A percentile compares a stretch with the other conserved stretches of the same genome.
These are phyloP conservation scores for Entelurus aequoreus DNA, from an alignment of 2,113 vertebrate species.

Conservation along the genomic window DNA sequence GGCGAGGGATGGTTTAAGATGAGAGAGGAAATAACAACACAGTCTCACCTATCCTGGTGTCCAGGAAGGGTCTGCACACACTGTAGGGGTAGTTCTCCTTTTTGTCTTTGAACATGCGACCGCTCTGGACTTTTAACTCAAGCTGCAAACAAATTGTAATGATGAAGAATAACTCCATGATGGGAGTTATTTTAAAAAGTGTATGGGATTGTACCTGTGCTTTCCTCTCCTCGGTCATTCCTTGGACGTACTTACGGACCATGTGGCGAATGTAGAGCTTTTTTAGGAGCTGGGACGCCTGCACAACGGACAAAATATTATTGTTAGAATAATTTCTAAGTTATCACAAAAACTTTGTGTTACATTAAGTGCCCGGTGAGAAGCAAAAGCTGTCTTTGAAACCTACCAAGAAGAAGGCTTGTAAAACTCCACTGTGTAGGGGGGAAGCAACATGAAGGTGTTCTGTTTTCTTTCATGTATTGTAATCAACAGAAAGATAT, in stretches of 20 bases:
- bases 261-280: slow-evolving; percentile 79
- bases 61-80: slow-evolving; percentile 73
- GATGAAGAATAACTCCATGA: not conserved
- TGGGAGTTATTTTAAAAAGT: not conserved
- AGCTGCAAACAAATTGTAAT: slow-evolving; percentile 63
- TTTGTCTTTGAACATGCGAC: slow-evolving; percentile 83
- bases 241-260: slow-evolving; percentile 80
- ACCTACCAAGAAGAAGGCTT: too few relatives aligned
- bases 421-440: too few relatives aligned
- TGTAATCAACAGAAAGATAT: too few relatives aligned
- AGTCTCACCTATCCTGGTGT: slow-evolving; percentile 78
- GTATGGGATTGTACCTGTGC: slow-evolving; percentile 72
- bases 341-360: too few relatives aligned
- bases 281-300: slow-evolving; percentile 80
- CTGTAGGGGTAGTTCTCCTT: slow-evolving; percentile 84
- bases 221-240: slow-evolving; percentile 73
- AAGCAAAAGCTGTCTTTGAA: too few relatives aligned
- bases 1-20: too few relatives aligned
- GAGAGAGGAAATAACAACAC: not conserved
- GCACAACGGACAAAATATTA: not conserved
- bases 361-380: too few relatives aligned
- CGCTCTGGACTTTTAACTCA: slow-evolving; percentile 79
- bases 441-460: too few relatives aligned
- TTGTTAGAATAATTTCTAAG: too few relatives aligned
- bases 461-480: too few relatives aligned